Evolutionary conservation across 2,113 vertebrate genomes (phyloP), one percentile per base, ranked within the genome.

Genomic region (Proteles cristata): DNA sequence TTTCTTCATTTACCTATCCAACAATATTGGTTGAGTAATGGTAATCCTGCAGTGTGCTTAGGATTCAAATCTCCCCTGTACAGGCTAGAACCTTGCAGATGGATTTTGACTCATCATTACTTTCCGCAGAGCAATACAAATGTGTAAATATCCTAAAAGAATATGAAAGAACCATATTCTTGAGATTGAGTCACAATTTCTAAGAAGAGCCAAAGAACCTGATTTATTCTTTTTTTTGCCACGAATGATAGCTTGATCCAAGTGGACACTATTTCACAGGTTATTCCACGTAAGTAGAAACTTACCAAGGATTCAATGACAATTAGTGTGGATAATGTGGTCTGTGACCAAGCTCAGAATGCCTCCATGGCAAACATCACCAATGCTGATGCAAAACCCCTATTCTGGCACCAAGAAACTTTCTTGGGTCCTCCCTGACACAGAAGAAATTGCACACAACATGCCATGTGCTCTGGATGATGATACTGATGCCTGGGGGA

Each of bases 121-220:
- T 0, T 98, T 99, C 71, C 99, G 99, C 26, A 0, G 99, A 58
- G 99, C 99, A 55, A 93, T 99, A 96, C 99, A 99, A 99, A 98
- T 99, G 98, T 99, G 99, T 98, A 96, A 99, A 99, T 99, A 99
- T 99, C 23, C 98, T 99, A 77, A 99, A 99, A 98, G 99, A 99
- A n/a, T 99, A 99, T 1, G 99, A 99, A 82, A 97, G 99, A 84
- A 99, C 99, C 82, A 99, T 99, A 95, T 99, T 99, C 94, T 99
- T 99, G 96, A 98, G 99, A 23, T 97, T 99, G 17, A 99, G 99
- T 0, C 99, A 99, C 61, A 99, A 99, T 92, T 31, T 99, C 5
- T 98, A 97, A 87, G 99, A 76, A 99, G 99, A 98, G 99, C 98
- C 83, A 99, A 99, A 98, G 99, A 99, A 68, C 98, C 99, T 97